Evolutionary conservation across 2,888 invertebrate genomes (phyloP), one percentile per base, ranked within the genome.

Genomic region (Hipparchia semele): DNA sequence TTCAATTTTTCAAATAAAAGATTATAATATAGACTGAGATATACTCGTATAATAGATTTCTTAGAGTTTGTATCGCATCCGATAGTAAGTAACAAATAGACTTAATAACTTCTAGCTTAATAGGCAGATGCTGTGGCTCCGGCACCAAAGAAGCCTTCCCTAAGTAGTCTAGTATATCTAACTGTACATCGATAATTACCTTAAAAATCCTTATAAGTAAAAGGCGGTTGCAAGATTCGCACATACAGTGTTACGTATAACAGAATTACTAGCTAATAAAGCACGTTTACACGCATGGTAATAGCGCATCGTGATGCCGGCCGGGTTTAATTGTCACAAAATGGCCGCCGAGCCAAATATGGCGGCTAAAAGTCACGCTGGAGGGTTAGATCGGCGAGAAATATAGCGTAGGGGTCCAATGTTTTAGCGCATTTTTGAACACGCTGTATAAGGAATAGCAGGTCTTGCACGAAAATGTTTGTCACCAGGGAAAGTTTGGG

Each of bases 261-360:
- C 77, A 80, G 77, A 79, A 78, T 80, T 77, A 79, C 77, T 72
- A 71, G 75, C 76, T 78, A 78, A 81, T 81, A 80, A 80, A 81
- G 79, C 78, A 79, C 78, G 76, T 74, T 76, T 71, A 82, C 82
- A 80, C 82, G 81, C 81, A 83, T 82, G 82, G 84, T 82, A 83
- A 86, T 85, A 84, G 81, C 74, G 81, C 75, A 70, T 87, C 86
- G 87, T 87, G 88, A 87, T 83, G 80, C 78, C 75, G 75, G 73
- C 81, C 78, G 80, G 78, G 81, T 85, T 86, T 88, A 88, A 88
- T 88, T 87, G 88, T 88, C 84, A 82, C 84, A 83, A 84, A 87
- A 87, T 81, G 82, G 83, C 81, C 80, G 77, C 79, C 62, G 64
- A 59, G 68, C 80, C 77, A 74, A 79, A 79, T 79, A 79, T 78